Evolutionary conservation across 2,888 invertebrate species (phyloP).

Genomic region (Acanthopleura granulata): DNA sequence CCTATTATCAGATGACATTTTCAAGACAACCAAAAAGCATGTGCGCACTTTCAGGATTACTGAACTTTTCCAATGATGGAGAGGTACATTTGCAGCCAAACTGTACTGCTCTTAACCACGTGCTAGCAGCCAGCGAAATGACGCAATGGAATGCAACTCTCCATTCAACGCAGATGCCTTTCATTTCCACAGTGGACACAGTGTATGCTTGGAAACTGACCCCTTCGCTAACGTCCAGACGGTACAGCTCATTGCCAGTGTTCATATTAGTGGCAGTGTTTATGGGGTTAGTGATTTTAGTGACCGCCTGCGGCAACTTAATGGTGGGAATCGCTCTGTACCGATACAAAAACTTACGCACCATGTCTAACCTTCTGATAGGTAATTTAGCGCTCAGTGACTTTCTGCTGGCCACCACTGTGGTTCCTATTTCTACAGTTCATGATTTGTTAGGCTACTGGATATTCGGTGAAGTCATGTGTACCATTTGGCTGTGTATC

Average conservation of each 20-base stretch:
- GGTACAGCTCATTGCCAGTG: conserved; percentile 44
- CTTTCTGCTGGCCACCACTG: conserved; percentile 66
- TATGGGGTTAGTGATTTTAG: conserved; percentile 58
- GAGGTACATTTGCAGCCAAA: no score
- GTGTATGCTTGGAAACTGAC: background rate
- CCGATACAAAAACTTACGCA: conserved; percentile 59
- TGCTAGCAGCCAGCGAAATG: no score
- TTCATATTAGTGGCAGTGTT: conserved; percentile 56
- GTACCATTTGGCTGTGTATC: conserved; percentile 63
- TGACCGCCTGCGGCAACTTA: conserved; percentile 66
- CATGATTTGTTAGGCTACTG: conserved; percentile 67
- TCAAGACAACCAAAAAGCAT: no score
- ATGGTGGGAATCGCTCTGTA: conserved; percentile 65
- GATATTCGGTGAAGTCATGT: conserved; percentile 66
- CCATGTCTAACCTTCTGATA: conserved; percentile 69
- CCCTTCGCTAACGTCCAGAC: conserved; percentile 51
- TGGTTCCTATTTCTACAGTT: conserved; percentile 66
- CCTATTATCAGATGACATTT: no score
- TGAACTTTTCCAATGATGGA: no score
- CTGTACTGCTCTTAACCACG: no score
- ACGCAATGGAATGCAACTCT: no score
- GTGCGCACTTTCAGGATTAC: no score
- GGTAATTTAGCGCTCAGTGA: conserved; percentile 69
- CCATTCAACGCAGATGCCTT: no score
- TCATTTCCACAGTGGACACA: no score